A percentile compares a stretch with the other conserved stretches of the same genome.
Conservation (phyloP, 2,888 invertebrate genomes). For the Pterostichus madidus region DNA sequence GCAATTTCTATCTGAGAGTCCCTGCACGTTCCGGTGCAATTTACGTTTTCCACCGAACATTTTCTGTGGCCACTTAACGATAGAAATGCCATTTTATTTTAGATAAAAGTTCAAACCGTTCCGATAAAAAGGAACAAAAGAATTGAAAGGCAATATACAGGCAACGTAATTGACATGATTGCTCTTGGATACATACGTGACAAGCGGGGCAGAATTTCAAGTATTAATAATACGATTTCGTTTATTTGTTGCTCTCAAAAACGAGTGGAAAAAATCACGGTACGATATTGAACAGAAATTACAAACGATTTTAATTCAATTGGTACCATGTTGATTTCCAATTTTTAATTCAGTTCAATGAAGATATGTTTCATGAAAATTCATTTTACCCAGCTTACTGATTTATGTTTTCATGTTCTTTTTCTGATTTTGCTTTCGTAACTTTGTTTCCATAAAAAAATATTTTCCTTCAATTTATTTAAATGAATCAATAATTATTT, state of each 20-base stretch:
- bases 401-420: background rate
- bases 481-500: too few species aligned
- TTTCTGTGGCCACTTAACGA: slow-evolving; percentile 66
- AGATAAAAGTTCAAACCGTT: slow-evolving; percentile 61
- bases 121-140: slow-evolving; percentile 54
- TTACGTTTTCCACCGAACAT: slow-evolving; percentile 59
- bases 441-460: too few species aligned
- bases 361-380: slow-evolving; percentile 23
- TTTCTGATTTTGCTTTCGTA: background rate
- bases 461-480: too few species aligned
- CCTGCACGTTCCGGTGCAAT: slow-evolving; percentile 41
- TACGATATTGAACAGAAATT: slow-evolving; percentile 23
- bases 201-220: slow-evolving; percentile 51
- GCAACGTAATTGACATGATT: slow-evolving; percentile 57
- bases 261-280: background rate
- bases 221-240: slow-evolving; percentile 49
- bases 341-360: slow-evolving; percentile 30
- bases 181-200: slow-evolving; percentile 47
- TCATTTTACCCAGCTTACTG: background rate
- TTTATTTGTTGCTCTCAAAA: slow-evolving; percentile 6
- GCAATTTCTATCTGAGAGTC: slow-evolving; percentile 47
- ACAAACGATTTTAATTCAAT: slow-evolving; percentile 34
- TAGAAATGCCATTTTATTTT: slow-evolving; percentile 64
- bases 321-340: slow-evolving; percentile 24
- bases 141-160: slow-evolving; percentile 59